Evolutionary conservation across 2,113 vertebrate genomes (phyloP), one percentile per base, ranked within the genome.

Genomic region (Carassius gibelio): DNA sequence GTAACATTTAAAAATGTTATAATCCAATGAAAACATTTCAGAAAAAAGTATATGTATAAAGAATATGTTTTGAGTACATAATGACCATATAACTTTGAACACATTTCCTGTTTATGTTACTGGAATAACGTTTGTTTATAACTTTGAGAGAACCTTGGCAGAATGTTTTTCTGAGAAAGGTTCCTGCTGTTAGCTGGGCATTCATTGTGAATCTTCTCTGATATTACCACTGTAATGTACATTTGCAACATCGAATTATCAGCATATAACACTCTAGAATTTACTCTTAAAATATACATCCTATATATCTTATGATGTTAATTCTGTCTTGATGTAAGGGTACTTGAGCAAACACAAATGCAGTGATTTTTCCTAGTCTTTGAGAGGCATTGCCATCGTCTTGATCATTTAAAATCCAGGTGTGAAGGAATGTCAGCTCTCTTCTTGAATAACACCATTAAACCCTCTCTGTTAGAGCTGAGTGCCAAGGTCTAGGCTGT

Each of bases 371-470:
- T 48, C 77, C 14, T 17, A 4, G 14, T 62, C 14, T 48, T 5
- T 48, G 14, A 64, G 78, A 8, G 15, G 21, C n/a, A 64, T 23
- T 8, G 48, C 75, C 75, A 64, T 64, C n/a, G n/a, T 45, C 78
- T 64, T 48, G 59, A 80, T 26, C 45, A 80, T 68, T 52, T 19
- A 81, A 48, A 68, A 66, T 81, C 14, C 79, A 68, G 79, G 79
- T 81, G 42, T 50, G 79, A 81, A 81, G 79, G 62, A 81, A 68
- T 64, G 77, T 80, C 59, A 26, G 59, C 59, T 64, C 79, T 81
- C 23, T 13, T 68, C 79, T 81, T 81, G 79, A 68, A 80, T 64
- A 80, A 80, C 78, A 80, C 38, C 26, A 81, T 81, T 81, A 81
- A 48, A 52, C 15, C 45, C 45, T n/a, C 79, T 81, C 26, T 5